Evolutionary conservation across 2,797 vertebrate species (phyloP).

Genomic region (Danio choprae): DNA sequence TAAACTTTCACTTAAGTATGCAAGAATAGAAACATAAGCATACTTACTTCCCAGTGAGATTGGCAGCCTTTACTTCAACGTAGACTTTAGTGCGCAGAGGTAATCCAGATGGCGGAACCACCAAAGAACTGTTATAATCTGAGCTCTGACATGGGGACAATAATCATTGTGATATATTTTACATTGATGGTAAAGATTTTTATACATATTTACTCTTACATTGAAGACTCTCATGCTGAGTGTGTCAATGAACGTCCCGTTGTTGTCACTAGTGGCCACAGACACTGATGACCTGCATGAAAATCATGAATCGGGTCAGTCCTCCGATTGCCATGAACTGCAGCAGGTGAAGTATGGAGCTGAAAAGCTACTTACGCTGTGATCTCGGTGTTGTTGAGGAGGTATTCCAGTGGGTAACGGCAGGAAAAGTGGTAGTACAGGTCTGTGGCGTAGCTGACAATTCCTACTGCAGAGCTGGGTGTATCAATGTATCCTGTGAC

Average conservation of each 20-base stretch:
- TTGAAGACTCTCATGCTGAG: constrained; percentile 79
- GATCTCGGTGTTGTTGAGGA: constrained; percentile 81
- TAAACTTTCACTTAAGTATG: background rate
- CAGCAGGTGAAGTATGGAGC: background rate
- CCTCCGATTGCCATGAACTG: background rate
- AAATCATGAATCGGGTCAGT: background rate
- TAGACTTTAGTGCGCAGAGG: constrained; percentile 71
- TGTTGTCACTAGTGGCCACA: constrained; percentile 77
- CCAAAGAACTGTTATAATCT: constrained; percentile 62
- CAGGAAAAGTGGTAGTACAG: constrained; percentile 84
- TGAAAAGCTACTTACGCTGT: constrained; percentile 72
- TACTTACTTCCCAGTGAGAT: constrained; percentile 82
- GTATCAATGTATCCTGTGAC: constrained; percentile 81
- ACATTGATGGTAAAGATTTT: background rate
- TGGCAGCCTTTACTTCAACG: constrained; percentile 77
- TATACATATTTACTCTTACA: constrained; percentile 65
- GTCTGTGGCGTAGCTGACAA: constrained; percentile 82
- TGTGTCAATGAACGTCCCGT: constrained; percentile 80
- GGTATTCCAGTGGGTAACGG: constrained; percentile 80
- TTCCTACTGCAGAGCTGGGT: constrained; percentile 62
- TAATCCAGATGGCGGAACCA: constrained; percentile 71
- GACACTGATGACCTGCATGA: constrained; percentile 78
- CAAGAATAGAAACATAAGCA: background rate
- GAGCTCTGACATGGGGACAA: constrained; percentile 66
- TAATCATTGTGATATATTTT: background rate